Base-by-base conservation (phyloP, 2,888 invertebrate genomes). In the Abrostola tripartita region DNA sequence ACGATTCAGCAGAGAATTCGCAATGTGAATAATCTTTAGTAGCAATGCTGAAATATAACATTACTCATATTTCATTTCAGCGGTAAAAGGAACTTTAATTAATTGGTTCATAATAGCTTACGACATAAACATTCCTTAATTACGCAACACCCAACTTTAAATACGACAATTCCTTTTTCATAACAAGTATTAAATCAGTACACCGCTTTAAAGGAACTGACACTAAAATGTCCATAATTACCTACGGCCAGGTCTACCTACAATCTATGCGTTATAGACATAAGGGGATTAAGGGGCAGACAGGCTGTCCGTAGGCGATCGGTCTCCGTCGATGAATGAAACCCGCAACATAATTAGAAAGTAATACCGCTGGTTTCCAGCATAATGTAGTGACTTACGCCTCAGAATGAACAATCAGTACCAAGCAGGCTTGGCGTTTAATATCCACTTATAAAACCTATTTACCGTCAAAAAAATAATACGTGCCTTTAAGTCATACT, bases 301-400 rank as follows among this genome's bases (percentile, higher is more conserved):
- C 53, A 52, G 44, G 50, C 61, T 47, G n/a, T 52, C 38, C 52
- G 54, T 57, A 59, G 52, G 62, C 67, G 63, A 68, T 74, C 78
- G 59, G 56, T 56, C 58, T 37, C 60, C 60, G 56, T 65, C 66
- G 62, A 61, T 70, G 70, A 68, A 70, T 78, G 65, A 59, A 73
- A 73, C 68, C 76, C 68, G 61, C 68, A 75, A 76, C 68, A 73
- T 65, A 76, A 75, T 78, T 70, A 65, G 58, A 72, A 63, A 61
- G 64, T 70, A 70, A 70, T 59, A 50, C 69, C 63, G 52, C 36
- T 50, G 49, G 63, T 62, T 73, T 63, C 61, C 55, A 59, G 63
- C 49, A 52, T 71, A 74, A 77, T 56, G 50, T 68, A 70, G 68
- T 63, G 63, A 63, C 61, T 61, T 66, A 60, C 60, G 10, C 52